Conservation (phyloP, 2,113 vertebrate species). For the Pedionomus torquatus region DNA sequence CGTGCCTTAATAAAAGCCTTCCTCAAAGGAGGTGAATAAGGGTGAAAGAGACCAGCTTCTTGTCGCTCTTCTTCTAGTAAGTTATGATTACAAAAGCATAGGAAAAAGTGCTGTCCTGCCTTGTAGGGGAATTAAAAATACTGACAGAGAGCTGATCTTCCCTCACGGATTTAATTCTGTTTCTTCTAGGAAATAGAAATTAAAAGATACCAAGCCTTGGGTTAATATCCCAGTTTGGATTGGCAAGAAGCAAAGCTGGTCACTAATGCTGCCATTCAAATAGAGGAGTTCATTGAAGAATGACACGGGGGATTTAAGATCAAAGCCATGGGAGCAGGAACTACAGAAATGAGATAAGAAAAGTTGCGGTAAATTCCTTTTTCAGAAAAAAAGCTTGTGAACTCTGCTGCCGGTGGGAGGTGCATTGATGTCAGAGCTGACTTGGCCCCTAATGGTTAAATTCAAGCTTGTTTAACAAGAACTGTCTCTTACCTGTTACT, state of each 20-base stretch:
- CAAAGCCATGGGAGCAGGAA: neutral
- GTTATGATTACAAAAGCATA: neutral
- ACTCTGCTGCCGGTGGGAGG: neutral
- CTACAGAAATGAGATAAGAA: neutral
- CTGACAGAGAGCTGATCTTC: neutral
- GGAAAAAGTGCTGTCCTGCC: neutral
- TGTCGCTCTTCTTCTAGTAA: neutral
- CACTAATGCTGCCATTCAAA: neutral
- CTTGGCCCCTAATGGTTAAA: neutral
- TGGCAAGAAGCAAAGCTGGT: neutral
- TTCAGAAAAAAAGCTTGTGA: fast-evolving
- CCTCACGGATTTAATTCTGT: neutral
- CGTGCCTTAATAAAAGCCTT: neutral
- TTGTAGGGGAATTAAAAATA: neutral
- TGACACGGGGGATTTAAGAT: neutral
- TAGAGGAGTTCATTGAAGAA: neutral
- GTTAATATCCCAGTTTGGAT: neutral
- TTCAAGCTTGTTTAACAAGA: neutral
- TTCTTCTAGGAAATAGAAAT: neutral
- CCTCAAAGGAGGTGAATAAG: fast-evolving
- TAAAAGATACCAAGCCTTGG: neutral
- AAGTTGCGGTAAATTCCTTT: neutral
- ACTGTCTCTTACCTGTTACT: conserved; percentile 82
- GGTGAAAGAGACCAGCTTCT: neutral
- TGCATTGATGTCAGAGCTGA: neutral